Evolutionary conservation across 2,113 vertebrate genomes (phyloP), one percentile per base, ranked within the genome.

Genomic region (Montifringilla adamsi): DNA sequence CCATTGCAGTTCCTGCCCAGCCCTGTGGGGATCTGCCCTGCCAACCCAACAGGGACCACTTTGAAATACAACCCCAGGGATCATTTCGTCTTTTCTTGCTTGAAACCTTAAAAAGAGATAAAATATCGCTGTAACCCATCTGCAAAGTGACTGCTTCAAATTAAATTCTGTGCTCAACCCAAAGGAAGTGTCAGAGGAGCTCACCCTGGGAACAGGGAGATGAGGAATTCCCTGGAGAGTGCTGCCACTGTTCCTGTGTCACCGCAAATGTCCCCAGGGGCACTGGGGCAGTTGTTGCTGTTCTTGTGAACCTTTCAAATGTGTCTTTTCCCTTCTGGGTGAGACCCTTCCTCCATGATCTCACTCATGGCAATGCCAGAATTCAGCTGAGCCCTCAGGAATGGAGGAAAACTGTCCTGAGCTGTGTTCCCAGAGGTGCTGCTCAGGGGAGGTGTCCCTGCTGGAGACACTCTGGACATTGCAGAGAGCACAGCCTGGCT

Each of bases 121-220:
- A 23, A n/a, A 60, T 64, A n/a, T 67, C 6, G 23, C 59, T 90
- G 76, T 24, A 95, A 43, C 43, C 87, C 89, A 92, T 94, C 97
- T 97, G 92, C 14, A 33, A 95, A 88, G 60, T 2, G n/a, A 87
- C 58, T 64, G 62, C 82, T 90, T 95, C 64, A 19, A 95, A 94
- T 96, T 31, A 58, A 87, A 88, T 79, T 76, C 84, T 49, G 82
- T 83, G 92, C 55, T 90, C 74, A 91, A 73, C 50, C 15, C 66
- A 43, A 91, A 87, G 39, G 76, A 83, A 72, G 64, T 9, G 11
- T 78, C 91, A n/a, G 83, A 76, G 64, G 44, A 66, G n/a, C 87
- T 87, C 20, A 14, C 80, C 77, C 67, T 43, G 59, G 75, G 74
- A 93, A 74, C 37, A 62, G 73, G 64, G 23, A 0, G 22, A 39